phyloP scores from a whole-genome alignment of 2,888 invertebrate genomes.

The Scaptomyza parva region DNA sequence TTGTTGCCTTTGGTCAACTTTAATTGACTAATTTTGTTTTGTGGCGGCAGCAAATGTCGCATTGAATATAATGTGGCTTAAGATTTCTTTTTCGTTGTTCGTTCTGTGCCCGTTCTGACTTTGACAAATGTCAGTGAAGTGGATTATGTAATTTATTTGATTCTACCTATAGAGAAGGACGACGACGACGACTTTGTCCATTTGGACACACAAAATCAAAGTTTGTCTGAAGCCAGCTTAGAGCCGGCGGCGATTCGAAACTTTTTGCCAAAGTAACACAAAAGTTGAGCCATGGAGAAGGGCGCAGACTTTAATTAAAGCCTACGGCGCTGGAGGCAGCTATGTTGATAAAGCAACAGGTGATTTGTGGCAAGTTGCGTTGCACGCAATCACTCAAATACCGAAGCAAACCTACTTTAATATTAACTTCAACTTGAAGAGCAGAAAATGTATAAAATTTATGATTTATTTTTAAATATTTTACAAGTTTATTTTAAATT shows the following conservation, averaged over 20 bases:
- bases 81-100: constrained; percentile 9
- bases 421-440: not conserved
- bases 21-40: constrained; percentile 30
- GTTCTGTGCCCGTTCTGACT: constrained; percentile 21
- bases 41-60: constrained; percentile 30
- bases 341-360: constrained; percentile 58
- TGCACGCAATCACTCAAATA: not conserved
- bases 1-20: not conserved
- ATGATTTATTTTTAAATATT: constrained; percentile 16
- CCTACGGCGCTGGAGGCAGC: constrained; percentile 20
- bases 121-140: constrained; percentile 67
- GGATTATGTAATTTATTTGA: constrained; percentile 72
- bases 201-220: constrained; percentile 52
- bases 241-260: constrained; percentile 47
- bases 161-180: constrained; percentile 36
- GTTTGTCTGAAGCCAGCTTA: constrained; percentile 40
- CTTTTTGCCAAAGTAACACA: constrained; percentile 56
- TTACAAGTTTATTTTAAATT: constrained; percentile 43
- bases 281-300: constrained; percentile 48
- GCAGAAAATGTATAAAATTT: not conserved
- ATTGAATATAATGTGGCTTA: constrained; percentile 42
- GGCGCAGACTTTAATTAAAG: constrained; percentile 60
- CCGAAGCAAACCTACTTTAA: not conserved
- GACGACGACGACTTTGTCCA: constrained; percentile 31
- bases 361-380: constrained; percentile 44